Evolutionary conservation across 2,113 vertebrate species (phyloP).

Genomic region (Saguinus midas): DNA sequence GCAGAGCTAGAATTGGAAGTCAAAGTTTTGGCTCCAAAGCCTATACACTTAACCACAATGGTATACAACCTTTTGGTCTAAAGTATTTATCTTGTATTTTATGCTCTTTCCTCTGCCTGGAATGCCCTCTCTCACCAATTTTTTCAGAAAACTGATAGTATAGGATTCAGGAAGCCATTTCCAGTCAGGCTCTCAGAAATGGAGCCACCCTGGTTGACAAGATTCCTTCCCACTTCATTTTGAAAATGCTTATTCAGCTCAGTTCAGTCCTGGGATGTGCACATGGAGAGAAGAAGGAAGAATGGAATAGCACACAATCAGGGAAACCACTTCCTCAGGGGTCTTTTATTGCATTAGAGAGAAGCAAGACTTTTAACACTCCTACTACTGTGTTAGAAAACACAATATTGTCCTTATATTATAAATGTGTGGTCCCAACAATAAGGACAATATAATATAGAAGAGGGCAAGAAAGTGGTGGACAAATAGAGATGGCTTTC

Average conservation of each 20-base stretch:
- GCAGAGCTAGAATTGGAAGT: neutral
- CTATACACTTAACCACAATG: neutral
- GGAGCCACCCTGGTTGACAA: neutral
- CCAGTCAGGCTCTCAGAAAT: neutral
- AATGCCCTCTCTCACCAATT: neutral
- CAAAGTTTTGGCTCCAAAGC: neutral
- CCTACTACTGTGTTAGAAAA: neutral
- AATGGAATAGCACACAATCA: neutral
- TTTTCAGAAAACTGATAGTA: neutral
- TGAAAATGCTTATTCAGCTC: neutral
- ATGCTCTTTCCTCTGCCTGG: neutral
- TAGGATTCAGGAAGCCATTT: neutral
- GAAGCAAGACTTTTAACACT: neutral
- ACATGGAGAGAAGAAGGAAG: neutral
- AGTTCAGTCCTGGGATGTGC: neutral
- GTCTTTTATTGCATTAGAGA: neutral
- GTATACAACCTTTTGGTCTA: neutral
- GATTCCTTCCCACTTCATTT: neutral
- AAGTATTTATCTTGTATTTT: neutral
- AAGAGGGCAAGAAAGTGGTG: neutral
- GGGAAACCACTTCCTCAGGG: neutral
- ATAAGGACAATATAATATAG: neutral
- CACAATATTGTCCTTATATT: too few relatives aligned
- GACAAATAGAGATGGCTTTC: neutral
- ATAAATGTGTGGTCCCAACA: neutral